phyloP scores from a whole-genome alignment of 2,797 vertebrate species.

The Arctocebus calabarensis region DNA sequence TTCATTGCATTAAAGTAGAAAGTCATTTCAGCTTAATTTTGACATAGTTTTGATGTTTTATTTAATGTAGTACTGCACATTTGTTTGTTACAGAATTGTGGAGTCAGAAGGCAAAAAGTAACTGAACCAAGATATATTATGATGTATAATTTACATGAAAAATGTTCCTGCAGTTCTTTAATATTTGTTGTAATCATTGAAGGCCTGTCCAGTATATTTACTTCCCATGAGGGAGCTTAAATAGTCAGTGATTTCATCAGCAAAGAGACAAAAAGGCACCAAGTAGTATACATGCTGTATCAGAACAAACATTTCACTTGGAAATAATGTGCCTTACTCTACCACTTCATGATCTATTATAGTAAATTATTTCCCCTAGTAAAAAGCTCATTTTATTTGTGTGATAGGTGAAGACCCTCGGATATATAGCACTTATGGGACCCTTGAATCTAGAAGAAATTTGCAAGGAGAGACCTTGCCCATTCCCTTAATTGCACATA shows the following conservation, averaged over 20 bases:
- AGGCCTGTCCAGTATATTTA: constrained; percentile 71
- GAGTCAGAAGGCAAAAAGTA: constrained; percentile 63
- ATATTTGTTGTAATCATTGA: constrained; percentile 77
- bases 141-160: constrained; percentile 76
- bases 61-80: constrained; percentile 31
- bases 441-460: not conserved
- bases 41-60: constrained; percentile 57
- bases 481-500: rapidly evolving
- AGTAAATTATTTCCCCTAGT: constrained; percentile 33
- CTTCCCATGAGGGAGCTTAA: constrained; percentile 74
- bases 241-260: constrained; percentile 80
- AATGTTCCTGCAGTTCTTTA: constrained; percentile 64
- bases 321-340: constrained; percentile 60
- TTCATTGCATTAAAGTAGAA: constrained; percentile 60
- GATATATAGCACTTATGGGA: not conserved
- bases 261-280: constrained; percentile 83
- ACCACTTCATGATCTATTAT: constrained; percentile 14
- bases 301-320: constrained; percentile 70
- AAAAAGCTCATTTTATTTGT: constrained; percentile 39
- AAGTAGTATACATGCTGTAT: constrained; percentile 55
- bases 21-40: constrained; percentile 46
- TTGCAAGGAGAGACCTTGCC: not conserved
- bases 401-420: not conserved
- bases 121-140: constrained; percentile 37
- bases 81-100: constrained; percentile 59